Base-by-base conservation (phyloP, 2,113 vertebrate species). In the Prietella phreatophila region DNA sequence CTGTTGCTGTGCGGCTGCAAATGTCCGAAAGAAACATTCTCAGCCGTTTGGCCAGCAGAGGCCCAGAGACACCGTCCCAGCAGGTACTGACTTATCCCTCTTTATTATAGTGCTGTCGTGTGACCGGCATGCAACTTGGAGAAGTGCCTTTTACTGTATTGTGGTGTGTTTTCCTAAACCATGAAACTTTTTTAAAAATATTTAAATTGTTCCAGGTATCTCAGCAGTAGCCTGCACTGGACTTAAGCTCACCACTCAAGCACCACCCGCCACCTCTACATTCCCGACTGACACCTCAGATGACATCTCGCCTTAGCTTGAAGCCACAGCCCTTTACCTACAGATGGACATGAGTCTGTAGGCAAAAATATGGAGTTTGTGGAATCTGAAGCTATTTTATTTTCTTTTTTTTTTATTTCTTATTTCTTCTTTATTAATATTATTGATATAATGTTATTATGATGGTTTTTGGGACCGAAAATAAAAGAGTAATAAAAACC, bases 1-100 rank as follows among this genome's bases (percentile, higher is more conserved):
- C 98, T 0, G 98, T 99, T 67, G 97, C 98, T 0, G 97, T 98
- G 89, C 95, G 97, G 76, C 95, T 99, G 84, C 97, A 99, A 93
- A 99, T 99, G 98, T 99, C 98, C 0, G 98, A 99, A 94, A 96
- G 98, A 87, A 99, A 98, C 95, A 99, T 99, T 92, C 96, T 99
- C 88, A 99, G 97, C 91, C 96, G 97, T 71, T 93, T 98, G 94
- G 98, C 98, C 87, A 99, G 97, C 94, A 94, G 98, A 93, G 97
- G 96, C 42, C 97, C 96, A 0, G 98, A 99, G 87, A 95, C 97
- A 85, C 95, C 97, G 82, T 95, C 96, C 55, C 97, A 97, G 88
- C 97, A 98, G 97, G 97, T 97, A 94, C 0, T 14, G 19, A 27
- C 55, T 58, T 19, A 33, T 56, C 73, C 11, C 42, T 27, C 22